These are phyloP conservation scores for Latrodectus elegans DNA, from an alignment of 2,888 invertebrate genomes.

Conservation along the genomic window DNA sequence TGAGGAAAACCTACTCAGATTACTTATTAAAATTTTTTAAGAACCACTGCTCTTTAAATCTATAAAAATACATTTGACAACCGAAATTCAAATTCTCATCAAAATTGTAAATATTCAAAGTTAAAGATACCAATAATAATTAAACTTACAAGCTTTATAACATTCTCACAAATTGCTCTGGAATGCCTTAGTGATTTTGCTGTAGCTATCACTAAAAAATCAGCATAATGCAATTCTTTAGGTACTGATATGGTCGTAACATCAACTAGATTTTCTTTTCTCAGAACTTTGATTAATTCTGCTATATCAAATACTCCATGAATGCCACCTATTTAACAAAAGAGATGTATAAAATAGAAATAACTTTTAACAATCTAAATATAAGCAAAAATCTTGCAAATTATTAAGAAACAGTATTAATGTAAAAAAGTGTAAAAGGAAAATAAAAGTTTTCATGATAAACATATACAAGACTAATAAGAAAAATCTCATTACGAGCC, in stretches of 20 bases:
- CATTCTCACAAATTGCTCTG: slow-evolving; percentile 73
- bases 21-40: too few species aligned
- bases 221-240: slow-evolving; percentile 84
- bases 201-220: slow-evolving; percentile 88
- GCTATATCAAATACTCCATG: slow-evolving; percentile 91
- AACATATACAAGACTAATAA: too few species aligned
- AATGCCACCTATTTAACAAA: slow-evolving; percentile 81
- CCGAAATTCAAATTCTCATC: too few species aligned
- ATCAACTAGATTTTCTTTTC: slow-evolving; percentile 85
- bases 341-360: not conserved
- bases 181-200: slow-evolving; percentile 75
- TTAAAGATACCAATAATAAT: not conserved
- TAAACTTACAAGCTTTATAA: slow-evolving; percentile 69
- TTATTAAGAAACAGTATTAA: not conserved
- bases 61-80: too few species aligned
- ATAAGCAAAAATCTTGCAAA: not conserved
- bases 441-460: too few species aligned
- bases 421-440: too few species aligned
- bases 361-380: not conserved
- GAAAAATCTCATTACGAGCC: too few species aligned
- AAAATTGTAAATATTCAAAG: not conserved
- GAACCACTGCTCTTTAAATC: too few species aligned
- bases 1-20: too few species aligned
- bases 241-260: slow-evolving; percentile 88
- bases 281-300: slow-evolving; percentile 85